phyloP scores from a whole-genome alignment of 2,113 vertebrate species.

The Tetraodon nigroviridis region DNA sequence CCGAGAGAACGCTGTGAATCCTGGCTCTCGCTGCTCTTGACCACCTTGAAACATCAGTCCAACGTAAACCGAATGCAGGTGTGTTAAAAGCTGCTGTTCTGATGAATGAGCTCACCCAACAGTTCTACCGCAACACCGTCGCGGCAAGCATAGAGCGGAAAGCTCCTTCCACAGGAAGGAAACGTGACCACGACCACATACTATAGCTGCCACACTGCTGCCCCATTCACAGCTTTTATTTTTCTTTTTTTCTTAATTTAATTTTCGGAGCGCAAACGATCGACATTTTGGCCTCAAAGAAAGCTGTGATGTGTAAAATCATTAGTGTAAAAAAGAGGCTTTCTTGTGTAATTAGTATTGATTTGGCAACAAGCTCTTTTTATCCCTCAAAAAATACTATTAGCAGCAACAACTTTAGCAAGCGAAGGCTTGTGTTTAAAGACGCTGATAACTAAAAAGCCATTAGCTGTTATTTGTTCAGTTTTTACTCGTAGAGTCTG shows the following conservation, averaged over 20 bases:
- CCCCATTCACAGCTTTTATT: neutral
- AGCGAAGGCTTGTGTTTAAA: slow-evolving; percentile 38
- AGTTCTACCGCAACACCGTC: too few species aligned
- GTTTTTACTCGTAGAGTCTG: neutral
- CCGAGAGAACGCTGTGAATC: too few species aligned
- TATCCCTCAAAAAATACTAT: slow-evolving; percentile 33
- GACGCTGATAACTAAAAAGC: slow-evolving; percentile 22
- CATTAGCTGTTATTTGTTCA: neutral
- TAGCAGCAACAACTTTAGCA: slow-evolving; percentile 31
- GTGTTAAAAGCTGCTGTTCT: too few species aligned
- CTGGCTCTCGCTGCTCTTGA: too few species aligned
- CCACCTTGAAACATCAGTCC: too few species aligned
- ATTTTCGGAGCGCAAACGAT: slow-evolving; percentile 38
- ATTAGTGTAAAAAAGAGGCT: slow-evolving; percentile 50
- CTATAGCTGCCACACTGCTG: neutral
- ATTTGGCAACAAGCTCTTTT: slow-evolving; percentile 63
- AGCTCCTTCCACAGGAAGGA: too few species aligned
- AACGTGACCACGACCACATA: neutral
- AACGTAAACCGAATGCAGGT: too few species aligned
- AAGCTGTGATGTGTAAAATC: slow-evolving; percentile 53
- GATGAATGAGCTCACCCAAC: too few species aligned
- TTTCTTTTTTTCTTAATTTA: too few species aligned
- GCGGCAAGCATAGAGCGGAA: too few species aligned
- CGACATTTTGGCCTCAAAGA: slow-evolving; percentile 50
- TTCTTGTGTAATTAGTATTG: slow-evolving; percentile 71